Percentiles rank a stretch among this genome's conserved stretches.
Conservation (phyloP, 2,888 invertebrate genomes). For the Caenorhabditis angaria region DNA sequence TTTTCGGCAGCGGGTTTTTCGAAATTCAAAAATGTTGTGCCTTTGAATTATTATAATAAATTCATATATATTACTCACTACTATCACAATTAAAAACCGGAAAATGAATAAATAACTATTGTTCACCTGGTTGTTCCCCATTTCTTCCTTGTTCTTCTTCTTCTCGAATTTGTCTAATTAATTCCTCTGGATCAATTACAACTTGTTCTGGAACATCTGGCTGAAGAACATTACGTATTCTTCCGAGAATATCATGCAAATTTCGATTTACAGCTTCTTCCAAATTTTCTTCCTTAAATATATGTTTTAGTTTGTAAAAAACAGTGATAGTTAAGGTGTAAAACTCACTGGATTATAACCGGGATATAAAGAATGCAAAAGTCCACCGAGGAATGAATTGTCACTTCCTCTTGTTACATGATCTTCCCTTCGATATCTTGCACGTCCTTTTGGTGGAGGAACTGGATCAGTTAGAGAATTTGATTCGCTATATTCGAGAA, state of each 20-base stretch:
- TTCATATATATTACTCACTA: no score
- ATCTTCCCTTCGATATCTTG: constrained; percentile 21
- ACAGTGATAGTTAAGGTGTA: background rate
- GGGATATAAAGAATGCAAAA: constrained; percentile 27
- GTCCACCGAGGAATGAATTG: constrained; percentile 10
- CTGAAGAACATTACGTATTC: background rate
- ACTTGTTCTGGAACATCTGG: background rate
- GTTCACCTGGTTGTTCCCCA: background rate
- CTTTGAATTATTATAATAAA: constrained; percentile 2
- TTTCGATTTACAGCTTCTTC: background rate
- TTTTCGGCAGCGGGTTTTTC: background rate
- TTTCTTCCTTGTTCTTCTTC: constrained; percentile 1
- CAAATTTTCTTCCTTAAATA: background rate
- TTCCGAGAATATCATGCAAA: background rate
- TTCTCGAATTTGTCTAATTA: background rate
- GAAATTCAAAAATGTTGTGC: background rate
- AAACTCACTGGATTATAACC: constrained; percentile 11
- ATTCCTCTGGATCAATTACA: background rate
- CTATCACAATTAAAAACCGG: no score
- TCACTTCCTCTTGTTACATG: background rate
- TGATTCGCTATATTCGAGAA: background rate
- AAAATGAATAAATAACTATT: background rate
- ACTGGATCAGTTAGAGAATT: constrained; percentile 42
- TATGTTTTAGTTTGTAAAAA: no score
- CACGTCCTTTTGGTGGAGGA: constrained; percentile 37